Base-by-base conservation (phyloP, 2,113 vertebrate genomes). In the Chionomys nivalis region DNA sequence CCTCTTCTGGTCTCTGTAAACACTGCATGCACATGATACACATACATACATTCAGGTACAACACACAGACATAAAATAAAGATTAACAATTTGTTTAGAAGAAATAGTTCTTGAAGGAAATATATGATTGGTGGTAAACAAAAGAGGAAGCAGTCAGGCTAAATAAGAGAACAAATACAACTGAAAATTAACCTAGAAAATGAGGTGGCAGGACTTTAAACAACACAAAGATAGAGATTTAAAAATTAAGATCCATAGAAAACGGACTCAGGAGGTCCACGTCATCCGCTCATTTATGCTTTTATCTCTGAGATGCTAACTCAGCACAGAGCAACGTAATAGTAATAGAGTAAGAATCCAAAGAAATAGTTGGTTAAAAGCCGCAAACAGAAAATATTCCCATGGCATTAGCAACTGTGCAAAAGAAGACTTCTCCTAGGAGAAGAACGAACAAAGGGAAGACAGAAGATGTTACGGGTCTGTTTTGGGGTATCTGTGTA, bases 101-200 rank as follows among this genome's bases (percentile, higher is more conserved):
- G 19, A 86, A 66, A 28, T 23, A 86, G 23, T 75, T 90, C 55
- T 94, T 39, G 13, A 93, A 88, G 58, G 68, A 87, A 78, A 44
- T n/a, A 79, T 55, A 19, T 42, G 10, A 66, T 66, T 93, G 47
- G 24, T 52, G 83, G 16, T 85, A 36, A 49, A 68, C 17, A 49
- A 49, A 49, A 70, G 16, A 81, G 68, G 42, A 94, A 87, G 24
- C n/a, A 75, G 72, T 28, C 36, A 86, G 58, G 39, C 61, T 72
- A 55, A 92, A 55, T 28, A 89, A 72, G 44, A 94, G n/a, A 91
- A 75, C 0, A 95, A 79, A 77, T 24, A 70, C 12, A 86, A 42
- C 49, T 89, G 24, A 91, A 94, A 85, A 68, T 7, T 52, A 77
- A 96, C 68, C 47, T 95, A 58, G 79, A 95, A 88, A 78, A 47